Evolutionary conservation across 1,140 invertebrate genomes (phyloP), one percentile per base, ranked within the genome.

Genomic region (Anoplophora glabripennis): DNA sequence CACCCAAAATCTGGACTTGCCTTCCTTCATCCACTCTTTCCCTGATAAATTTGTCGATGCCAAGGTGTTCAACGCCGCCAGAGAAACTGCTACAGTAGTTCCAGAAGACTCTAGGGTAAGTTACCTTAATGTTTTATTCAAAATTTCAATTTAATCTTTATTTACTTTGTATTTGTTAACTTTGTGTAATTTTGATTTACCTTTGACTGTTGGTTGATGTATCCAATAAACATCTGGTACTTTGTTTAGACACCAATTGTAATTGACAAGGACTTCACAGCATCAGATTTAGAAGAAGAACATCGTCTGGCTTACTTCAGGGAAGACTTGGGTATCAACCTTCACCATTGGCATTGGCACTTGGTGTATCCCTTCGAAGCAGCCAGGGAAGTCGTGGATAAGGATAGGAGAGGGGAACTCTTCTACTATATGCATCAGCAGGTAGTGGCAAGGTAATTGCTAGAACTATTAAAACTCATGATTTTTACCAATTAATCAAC

Each of bases 341-440:
- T 88, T 1, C 86, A 88, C 72, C 89, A 94, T 68, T 94, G 90
- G 90, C 90, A 93, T 75, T 89, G 84, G 89, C 89, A 92, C 75
- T 76, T 91, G 53, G 86, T 90, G 3, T 91, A 90, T 68, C 89
- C 89, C 1, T 86, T 85, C 67, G 83, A 86, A 55, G 81, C 82
- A 1, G 72, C 79, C 10, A 76, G 75, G n/a, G 67, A 72, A 37
- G 80, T 88, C 44, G 86, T 88, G 1, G 74, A 79, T 65, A 87
- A 88, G 72, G 85, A 90, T 74, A 73, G 88, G 21, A 78, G 87
- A 15, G 88, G 88, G 1, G 88, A 90, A 70, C 76, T 90, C 0
- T 89, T 90, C 77, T 90, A 87, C 63, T 89, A 89, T 67, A 89
- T 89, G 86, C 87, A 90, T 72, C 82, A 89, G 68, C 88, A 90